Base-by-base conservation (phyloP, 2,888 invertebrate species). In the Anagyrus pseudococci region DNA sequence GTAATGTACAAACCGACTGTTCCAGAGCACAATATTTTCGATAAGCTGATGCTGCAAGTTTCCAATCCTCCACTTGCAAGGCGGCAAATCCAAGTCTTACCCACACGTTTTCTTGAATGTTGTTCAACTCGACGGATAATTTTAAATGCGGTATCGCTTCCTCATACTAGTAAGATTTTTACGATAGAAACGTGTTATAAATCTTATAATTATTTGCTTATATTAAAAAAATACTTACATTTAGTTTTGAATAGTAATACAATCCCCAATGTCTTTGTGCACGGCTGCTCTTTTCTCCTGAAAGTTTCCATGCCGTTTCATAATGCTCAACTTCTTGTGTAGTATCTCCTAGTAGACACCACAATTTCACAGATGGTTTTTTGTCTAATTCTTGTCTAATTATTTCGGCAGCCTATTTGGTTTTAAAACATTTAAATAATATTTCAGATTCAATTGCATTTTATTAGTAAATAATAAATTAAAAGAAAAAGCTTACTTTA, bases 321-420 rank as follows among this genome's bases (percentile, higher is more conserved):
- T 95, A 99, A 75, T 89, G 90, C 17, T 84, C 83, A 0, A 88
- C 83, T 72, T 96, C 89, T 73, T 93, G 91, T 63, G 86, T 86
- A 1, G 92, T 90, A 81, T 97, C 96, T 3, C 96, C 96, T n/a
- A 98, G 85, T 43, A 94, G 85, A 79, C 98, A 98, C 84, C 92
- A 93, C 22, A 98, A 82, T 77, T 92, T 89, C 0, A 94, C 92
- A 0, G 93, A 92, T 57, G 94, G 92, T 60, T 90, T 87, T 65
- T 90, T 86, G 2, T 87, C 86, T 60, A 93, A 82, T 79, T 95
- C 91, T 74, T 94, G 88, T 57, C 88, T 85, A 68, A 98, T 93
- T 44, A 98, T 84, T 79, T 93, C 91, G 7, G 95, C 94, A 0
- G 98, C 97, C 87, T 64, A 19, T n/a, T n/a, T n/a, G n/a, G n/a